Evolutionary conservation across 1,140 invertebrate species (phyloP).

Genomic region (Leptinotarsa undecemlineata): DNA sequence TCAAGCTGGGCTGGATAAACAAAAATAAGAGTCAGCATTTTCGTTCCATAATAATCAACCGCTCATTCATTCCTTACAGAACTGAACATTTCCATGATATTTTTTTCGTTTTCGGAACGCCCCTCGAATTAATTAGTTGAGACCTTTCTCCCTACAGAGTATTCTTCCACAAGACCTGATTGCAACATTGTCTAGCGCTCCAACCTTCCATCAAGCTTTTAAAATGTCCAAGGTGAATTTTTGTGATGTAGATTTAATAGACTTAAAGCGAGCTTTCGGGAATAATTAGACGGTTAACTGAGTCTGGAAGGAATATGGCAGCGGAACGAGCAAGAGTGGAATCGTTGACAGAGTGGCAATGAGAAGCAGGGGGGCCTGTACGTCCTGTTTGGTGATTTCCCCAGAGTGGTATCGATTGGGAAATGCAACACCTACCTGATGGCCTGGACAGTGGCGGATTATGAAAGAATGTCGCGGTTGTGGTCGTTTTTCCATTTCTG

Average conservation of each 20-base stretch:
- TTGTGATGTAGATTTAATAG: constrained; percentile 35
- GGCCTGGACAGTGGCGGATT: constrained; percentile 36
- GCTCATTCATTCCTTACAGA: too few relatives aligned
- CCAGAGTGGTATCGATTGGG: constrained; percentile 51
- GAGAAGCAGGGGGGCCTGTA: constrained; percentile 21
- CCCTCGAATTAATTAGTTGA: not conserved
- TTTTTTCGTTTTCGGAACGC: not conserved
- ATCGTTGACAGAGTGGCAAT: constrained; percentile 27
- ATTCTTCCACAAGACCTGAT: not conserved
- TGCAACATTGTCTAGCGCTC: constrained; percentile 5
- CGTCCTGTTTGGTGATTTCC: constrained; percentile 51
- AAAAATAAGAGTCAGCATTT: too few relatives aligned
- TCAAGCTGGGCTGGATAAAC: too few relatives aligned
- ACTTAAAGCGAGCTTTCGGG: constrained; percentile 28
- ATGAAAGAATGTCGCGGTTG: not conserved
- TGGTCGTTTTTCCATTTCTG: constrained; percentile 27
- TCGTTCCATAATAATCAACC: too few relatives aligned
- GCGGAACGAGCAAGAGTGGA: constrained; percentile 21
- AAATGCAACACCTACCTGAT: constrained; percentile 48
- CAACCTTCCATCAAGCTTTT: constrained; percentile 15
- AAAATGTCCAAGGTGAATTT: constrained; percentile 26
- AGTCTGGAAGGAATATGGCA: constrained; percentile 25
- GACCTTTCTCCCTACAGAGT: not conserved
- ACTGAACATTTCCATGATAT: too few relatives aligned
- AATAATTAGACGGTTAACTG: constrained; percentile 27